These are phyloP conservation scores for Sialis fuliginosa DNA, from an alignment of 2,888 invertebrate genomes.

Conservation along the genomic window DNA sequence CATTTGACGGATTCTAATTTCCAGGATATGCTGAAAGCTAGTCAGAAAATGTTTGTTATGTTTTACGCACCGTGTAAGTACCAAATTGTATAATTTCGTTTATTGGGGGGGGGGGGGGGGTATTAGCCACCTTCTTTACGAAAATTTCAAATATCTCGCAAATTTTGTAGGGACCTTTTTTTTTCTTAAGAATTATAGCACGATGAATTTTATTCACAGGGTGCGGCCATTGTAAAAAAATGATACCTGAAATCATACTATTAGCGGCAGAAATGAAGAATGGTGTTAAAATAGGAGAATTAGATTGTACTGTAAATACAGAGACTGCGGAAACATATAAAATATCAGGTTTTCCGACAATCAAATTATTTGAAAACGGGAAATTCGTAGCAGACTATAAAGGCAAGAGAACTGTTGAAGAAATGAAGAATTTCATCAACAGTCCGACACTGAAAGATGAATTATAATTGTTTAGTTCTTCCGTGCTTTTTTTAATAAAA, in stretches of 20 bases:
- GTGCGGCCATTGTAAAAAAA: slow-evolving; percentile 53
- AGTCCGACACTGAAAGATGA: slow-evolving; percentile 8
- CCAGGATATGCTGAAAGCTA: slow-evolving; percentile 33
- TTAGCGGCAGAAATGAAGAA: slow-evolving; percentile 31
- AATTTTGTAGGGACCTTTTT: too few species aligned
- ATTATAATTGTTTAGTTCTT: slow-evolving; percentile 2
- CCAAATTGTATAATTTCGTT: not conserved
- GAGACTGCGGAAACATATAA: slow-evolving; percentile 37
- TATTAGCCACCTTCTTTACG: too few species aligned
- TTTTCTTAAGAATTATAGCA: too few species aligned
- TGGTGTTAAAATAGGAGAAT: slow-evolving; percentile 32
- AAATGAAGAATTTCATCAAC: slow-evolving; percentile 34
- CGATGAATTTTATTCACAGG: slow-evolving; percentile 27
- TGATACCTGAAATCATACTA: slow-evolving; percentile 46
- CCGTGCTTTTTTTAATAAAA: not conserved
- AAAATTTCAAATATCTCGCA: too few species aligned
- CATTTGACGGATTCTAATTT: slow-evolving; percentile 41
- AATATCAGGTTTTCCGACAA: slow-evolving; percentile 47
- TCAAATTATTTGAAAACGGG: slow-evolving; percentile 41
- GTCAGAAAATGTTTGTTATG: slow-evolving; percentile 50
- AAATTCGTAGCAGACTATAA: slow-evolving; percentile 33
- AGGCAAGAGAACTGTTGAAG: slow-evolving; percentile 34
- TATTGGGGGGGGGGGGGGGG: too few species aligned
- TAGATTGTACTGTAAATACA: slow-evolving; percentile 48
- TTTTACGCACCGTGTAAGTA: slow-evolving; percentile 58